Percentiles rank a stretch among this genome's conserved stretches.
These are phyloP conservation scores for Charanyca ferruginea DNA, from an alignment of 2,888 invertebrate genomes.

Conservation along the genomic window DNA sequence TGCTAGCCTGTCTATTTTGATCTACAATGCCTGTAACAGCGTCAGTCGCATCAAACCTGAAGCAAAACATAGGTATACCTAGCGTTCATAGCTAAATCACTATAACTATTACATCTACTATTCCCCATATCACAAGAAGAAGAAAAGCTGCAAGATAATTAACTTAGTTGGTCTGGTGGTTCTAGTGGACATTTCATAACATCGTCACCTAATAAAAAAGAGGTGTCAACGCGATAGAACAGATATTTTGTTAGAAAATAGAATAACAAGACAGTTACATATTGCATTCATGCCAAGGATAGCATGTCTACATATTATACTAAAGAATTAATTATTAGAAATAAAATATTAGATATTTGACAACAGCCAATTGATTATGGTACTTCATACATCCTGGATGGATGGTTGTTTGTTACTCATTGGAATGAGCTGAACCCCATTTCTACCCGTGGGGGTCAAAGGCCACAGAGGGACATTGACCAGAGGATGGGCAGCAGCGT, in stretches of 20 bases:
- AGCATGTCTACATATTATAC: background rate
- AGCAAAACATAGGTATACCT: background rate
- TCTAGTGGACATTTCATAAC: background rate
- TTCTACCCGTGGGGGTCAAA: too few species aligned
- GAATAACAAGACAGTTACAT: background rate
- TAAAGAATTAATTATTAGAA: constrained; percentile 3
- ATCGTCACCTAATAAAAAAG: background rate
- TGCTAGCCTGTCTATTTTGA: background rate
- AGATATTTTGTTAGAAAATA: background rate
- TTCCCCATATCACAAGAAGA: background rate
- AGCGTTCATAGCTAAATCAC: background rate
- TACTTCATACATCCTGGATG: too few species aligned
- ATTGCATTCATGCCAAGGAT: background rate
- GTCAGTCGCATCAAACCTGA: background rate
- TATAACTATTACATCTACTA: too few species aligned
- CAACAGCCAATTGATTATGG: background rate
- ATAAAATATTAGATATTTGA: background rate
- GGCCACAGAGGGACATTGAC: too few species aligned
- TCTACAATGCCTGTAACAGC: background rate
- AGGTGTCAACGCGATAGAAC: background rate
- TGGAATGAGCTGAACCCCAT: too few species aligned
- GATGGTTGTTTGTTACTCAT: too few species aligned
- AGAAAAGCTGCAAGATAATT: background rate
- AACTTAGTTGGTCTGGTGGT: constrained; percentile 27
- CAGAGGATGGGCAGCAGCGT: too few species aligned